Base-by-base conservation (phyloP, 2,113 vertebrate genomes). In the Dromaius novaehollandiae region DNA sequence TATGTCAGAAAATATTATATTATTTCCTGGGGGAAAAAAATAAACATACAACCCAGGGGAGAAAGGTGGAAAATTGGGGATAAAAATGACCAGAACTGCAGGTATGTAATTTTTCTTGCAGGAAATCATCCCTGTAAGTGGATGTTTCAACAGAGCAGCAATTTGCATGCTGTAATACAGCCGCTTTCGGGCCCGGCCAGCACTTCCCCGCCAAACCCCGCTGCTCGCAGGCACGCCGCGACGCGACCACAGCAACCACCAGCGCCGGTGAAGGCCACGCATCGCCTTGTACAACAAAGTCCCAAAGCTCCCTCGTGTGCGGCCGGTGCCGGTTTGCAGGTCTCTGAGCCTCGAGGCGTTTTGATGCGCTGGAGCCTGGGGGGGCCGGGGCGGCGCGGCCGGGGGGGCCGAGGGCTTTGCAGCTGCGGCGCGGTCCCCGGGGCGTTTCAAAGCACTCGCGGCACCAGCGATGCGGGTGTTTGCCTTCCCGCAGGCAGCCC, bases 341-440 rank as follows among this genome's bases (percentile, higher is more conserved):
- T 22, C 42, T 80, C 44, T 60, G 69, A 64, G 34, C 46, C 68
- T 55, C 13, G 0, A 69, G 61, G n/a, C 17, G 1, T 79, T 93
- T 74, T 69, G 61, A 87, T 56, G 25, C 2, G 4, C 51, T 76
- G 55, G 44, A 36, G 65, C 0, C 36, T 56, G 44, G 58, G 38
- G 11, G 60, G 76, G 25, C 60, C 0, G 61, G 48, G 42, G 32
- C 42, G 65, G 25, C 55, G 56, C 88, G 68, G 64, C 10, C 0
- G 0, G 38, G 71, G 36, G 13, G 69, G 38, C 40, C 0, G 1
- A 65, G 1, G 9, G 32, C 17, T 46, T 32, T 68, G 48, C 22
- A 6, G 75, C 79, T 58, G 75, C 1, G 5, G 53, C 2, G 53
- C 2, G 7, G 38, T 81, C 36, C 77, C 76, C 63, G 4, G 80